A percentile compares a stretch with the other conserved stretches of the same genome.
Evolutionary conservation across 2,113 vertebrate genomes (phyloP).

Genomic region (Pitta sordida): DNA sequence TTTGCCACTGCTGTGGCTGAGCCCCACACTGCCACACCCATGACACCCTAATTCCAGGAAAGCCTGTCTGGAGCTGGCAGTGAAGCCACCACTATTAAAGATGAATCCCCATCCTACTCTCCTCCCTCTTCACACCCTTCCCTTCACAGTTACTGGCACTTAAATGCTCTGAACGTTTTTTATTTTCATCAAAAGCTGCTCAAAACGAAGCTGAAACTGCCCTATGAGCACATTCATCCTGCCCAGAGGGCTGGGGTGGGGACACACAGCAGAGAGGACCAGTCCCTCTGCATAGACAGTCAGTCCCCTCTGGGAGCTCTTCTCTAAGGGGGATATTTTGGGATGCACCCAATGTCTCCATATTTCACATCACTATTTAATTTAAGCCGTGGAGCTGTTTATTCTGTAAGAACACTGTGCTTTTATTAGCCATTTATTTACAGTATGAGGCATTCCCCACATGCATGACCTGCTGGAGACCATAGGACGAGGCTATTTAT

Average conservation of each 20-base stretch:
- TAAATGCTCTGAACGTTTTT: background rate
- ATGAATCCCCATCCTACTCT: background rate
- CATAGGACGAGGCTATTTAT: background rate
- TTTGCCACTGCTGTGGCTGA: background rate
- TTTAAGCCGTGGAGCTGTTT: background rate
- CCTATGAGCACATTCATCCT: accelerated
- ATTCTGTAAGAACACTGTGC: background rate
- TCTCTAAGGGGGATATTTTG: background rate
- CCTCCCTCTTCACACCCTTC: background rate
- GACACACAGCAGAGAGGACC: accelerated
- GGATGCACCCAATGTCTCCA: background rate
- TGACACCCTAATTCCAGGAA: background rate
- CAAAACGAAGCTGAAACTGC: background rate
- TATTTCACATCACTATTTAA: background rate
- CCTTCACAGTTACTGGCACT: background rate
- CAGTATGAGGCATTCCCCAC: background rate
- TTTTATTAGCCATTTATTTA: background rate
- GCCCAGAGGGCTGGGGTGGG: background rate
- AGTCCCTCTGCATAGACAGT: background rate
- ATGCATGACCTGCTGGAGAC: background rate
- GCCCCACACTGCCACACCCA: background rate
- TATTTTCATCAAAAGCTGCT: background rate
- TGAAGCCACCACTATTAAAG: background rate
- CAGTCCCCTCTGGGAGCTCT: background rate
- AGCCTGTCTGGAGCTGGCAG: background rate